Evolutionary conservation across 2,113 vertebrate genomes (phyloP).

Genomic region (Natator depressus): DNA sequence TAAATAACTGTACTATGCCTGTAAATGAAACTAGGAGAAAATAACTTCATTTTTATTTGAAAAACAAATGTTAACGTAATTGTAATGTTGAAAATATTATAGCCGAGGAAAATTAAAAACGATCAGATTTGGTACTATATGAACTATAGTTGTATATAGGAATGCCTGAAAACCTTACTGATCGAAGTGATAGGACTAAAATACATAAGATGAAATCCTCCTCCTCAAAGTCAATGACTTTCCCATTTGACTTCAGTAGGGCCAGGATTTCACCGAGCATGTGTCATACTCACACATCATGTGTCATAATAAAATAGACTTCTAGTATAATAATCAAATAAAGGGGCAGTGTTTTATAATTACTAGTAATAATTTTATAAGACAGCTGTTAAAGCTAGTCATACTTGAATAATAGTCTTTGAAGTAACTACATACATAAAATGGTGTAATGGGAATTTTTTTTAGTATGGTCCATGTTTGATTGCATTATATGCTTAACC

Average conservation of each 20-base stretch:
- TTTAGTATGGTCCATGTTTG: background rate
- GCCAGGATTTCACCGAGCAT: background rate
- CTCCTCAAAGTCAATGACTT: background rate
- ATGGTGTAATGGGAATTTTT: background rate
- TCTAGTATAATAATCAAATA: background rate
- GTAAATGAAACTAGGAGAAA: background rate
- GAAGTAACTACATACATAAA: background rate
- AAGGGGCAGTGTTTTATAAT: background rate
- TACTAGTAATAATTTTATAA: background rate
- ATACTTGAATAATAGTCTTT: background rate
- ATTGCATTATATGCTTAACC: background rate
- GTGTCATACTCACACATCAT: background rate
- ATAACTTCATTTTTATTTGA: background rate
- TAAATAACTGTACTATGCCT: background rate
- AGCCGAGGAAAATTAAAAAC: background rate
- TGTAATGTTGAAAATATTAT: background rate
- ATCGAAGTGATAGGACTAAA: background rate
- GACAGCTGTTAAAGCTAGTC: background rate
- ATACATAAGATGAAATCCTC: background rate
- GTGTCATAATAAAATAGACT: background rate
- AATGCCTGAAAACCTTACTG: background rate
- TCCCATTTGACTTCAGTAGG: background rate
- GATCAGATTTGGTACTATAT: background rate
- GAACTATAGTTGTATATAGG: background rate
- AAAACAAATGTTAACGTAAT: background rate